Base-by-base conservation (phyloP, 1,140 invertebrate genomes). In the Scaptodrosophila lebanonensis region DNA sequence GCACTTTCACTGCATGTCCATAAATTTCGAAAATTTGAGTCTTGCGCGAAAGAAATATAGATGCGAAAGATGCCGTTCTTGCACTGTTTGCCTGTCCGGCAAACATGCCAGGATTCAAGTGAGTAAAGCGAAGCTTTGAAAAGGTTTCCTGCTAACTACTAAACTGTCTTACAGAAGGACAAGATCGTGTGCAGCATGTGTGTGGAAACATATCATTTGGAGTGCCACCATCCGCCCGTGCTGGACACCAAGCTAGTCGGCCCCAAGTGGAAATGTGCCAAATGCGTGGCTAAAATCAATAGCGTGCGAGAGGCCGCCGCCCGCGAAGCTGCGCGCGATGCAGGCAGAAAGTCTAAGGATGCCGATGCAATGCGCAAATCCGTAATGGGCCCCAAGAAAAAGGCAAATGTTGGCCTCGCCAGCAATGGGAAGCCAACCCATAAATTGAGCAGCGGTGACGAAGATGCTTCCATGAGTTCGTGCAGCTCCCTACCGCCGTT, bases 41-140 rank as follows among this genome's bases (percentile, higher is more conserved):
- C 30, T 51, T 7, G 75, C 75, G 0, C 69, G 75, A 7, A 79
- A 79, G 36, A 52, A 57, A n/a, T 79, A 47, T 47, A 79, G 75
- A 15, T 79, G 75, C 39, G 45, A 47, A 1, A 53, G 62, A n/a
- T 79, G 75, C n/a, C 75, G 75, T 9, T 52, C 49, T 18, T 79
- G 73, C 33, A 22, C 22, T 12, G 8, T 27, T 2, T 79, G 73
- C 56, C 47, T 12, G 17, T 40, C 8, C 0, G 7, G 7, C 7
- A 58, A 35, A 11, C 8, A 6, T 12, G 9, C 1, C 2, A 17
- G 44, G 8, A 40, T 29, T 3, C 22, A 25, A 8, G 22, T 25
- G 22, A 25, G 22, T 25, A 25, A 25, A 4, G 22, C 22, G 22
- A 33, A 33, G 3, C 12, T 33, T 3, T 33, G 32, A 33, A 20